Conservation (phyloP, 2,113 vertebrate species). For the Piliocolobus tephrosceles region DNA sequence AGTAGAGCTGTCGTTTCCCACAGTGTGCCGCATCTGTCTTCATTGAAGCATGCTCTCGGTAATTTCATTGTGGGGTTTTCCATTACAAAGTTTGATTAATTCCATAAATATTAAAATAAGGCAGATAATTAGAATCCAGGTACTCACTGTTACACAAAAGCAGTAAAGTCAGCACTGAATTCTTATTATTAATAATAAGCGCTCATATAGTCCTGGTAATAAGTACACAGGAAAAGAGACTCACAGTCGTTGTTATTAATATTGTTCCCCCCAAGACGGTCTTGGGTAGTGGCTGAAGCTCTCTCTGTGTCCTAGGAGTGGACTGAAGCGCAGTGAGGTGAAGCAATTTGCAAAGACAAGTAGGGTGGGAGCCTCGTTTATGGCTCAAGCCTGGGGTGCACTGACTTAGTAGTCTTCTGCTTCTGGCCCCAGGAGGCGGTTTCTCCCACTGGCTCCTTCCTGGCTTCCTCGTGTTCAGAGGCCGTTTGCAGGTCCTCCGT, state of each 20-base stretch:
- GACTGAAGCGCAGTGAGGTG: fast-evolving
- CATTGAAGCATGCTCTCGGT: slow-evolving; percentile 81
- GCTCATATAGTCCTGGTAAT: background rate
- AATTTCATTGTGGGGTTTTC: slow-evolving; percentile 82
- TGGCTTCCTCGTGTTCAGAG: fast-evolving
- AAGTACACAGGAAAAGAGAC: background rate
- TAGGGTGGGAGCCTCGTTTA: fast-evolving
- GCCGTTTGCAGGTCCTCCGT: background rate
- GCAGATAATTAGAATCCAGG: slow-evolving; percentile 83
- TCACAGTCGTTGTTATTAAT: background rate
- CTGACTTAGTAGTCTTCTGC: fast-evolving
- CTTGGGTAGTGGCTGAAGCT: background rate
- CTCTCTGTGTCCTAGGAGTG: background rate
- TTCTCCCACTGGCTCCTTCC: background rate
- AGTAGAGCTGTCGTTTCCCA: slow-evolving; percentile 75
- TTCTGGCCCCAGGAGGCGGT: background rate
- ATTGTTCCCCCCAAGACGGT: background rate
- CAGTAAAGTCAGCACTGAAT: slow-evolving; percentile 74
- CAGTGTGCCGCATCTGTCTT: slow-evolving; percentile 80
- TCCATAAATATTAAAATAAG: slow-evolving; percentile 87
- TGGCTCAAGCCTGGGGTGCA: background rate
- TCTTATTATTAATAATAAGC: slow-evolving; percentile 75
- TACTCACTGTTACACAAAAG: slow-evolving; percentile 81
- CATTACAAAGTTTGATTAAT: slow-evolving; percentile 86
- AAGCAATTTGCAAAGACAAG: background rate